Evolutionary conservation across 2,797 vertebrate genomes (phyloP), one percentile per base, ranked within the genome.

Genomic region (Jordanella pulchra): DNA sequence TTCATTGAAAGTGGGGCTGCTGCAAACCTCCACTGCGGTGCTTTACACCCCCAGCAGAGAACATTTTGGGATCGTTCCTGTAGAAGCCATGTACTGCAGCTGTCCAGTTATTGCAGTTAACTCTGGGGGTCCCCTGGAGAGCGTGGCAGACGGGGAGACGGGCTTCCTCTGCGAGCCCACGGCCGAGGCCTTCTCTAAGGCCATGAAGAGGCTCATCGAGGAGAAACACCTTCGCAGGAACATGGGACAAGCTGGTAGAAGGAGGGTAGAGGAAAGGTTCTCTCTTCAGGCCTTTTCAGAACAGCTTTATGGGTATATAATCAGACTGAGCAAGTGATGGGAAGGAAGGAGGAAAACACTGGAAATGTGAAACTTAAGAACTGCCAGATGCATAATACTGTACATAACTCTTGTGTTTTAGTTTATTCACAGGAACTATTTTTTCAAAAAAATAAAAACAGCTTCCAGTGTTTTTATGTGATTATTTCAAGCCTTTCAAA

Each of bases 31-130:
- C 67, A 61, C 91, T 0, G 97, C 96, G 3, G 97, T 99, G 77
- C 94, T 99, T 18, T 99, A 99, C 83, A 99, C 98, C 15, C 98
- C 98, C 0, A 97, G 96, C 91, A 95, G 96, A 48, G 98, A 99
- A 84, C 98, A 99, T 85, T 99, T 99, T 42, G 98, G 98, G 81
- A 99, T 99, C 5, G 98, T 99, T 67, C 98, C 98, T 0, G 79
- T 99, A 14, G 98, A 99, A 82, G 96, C 98, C 80, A 99, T 99
- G 98, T 99, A 98, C 81, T 96, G 95, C 91, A 89, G 91, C 70
- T 96, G 97, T 81, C 98, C 98, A 0, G 97, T 99, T 84, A 93
- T 99, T 47, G 97, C 97, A 0, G 97, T 96, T 60, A 97, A 96
- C 89, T 98, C 97, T 0, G 98, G 98, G 0, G 98, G 98, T 0